Evolutionary conservation across 1,140 invertebrate species (phyloP).

Genomic region (Drosophila ficusphila): DNA sequence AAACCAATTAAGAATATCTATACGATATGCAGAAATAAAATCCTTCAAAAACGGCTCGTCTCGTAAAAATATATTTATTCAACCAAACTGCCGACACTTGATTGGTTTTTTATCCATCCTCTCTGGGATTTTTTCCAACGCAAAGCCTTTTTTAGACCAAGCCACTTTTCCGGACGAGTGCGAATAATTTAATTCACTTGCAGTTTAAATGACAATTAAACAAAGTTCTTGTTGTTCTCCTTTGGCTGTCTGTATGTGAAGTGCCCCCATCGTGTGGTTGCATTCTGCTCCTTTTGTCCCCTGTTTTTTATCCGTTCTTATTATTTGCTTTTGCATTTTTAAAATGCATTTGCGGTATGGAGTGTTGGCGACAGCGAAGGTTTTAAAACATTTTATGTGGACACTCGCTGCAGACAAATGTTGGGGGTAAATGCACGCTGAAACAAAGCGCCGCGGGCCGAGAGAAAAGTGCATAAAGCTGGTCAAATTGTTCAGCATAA

Average conservation of each 20-base stretch:
- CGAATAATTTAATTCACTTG: conserved; percentile 71
- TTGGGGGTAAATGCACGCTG: conserved; percentile 1
- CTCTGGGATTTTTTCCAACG: conserved; percentile 4
- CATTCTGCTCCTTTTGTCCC: conserved; percentile 34
- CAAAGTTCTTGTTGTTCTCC: conserved; percentile 41
- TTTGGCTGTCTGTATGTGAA: conserved; percentile 43
- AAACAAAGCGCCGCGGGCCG: not conserved
- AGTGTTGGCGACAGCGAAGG: conserved; percentile 47
- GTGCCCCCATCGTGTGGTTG: conserved; percentile 48
- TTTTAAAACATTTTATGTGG: conserved; percentile 53
- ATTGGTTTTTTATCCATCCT: not conserved
- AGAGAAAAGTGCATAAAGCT: conserved; percentile 48
- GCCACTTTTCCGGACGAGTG: conserved; percentile 39
- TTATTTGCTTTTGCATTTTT: conserved; percentile 55
- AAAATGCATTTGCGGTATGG: conserved; percentile 57
- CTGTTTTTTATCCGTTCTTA: conserved; percentile 37
- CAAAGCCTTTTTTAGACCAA: conserved; percentile 15
- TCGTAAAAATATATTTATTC: not conserved
- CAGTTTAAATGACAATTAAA: conserved; percentile 62
- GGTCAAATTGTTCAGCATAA: conserved; percentile 37
- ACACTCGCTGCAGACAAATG: conserved; percentile 30
- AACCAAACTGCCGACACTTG: not conserved
- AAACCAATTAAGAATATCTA: not conserved
- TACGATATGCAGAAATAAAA: not conserved
- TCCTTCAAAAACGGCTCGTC: not conserved